Conservation (phyloP, 2,797 vertebrate species). For the Lagorchestes hirsutus region DNA sequence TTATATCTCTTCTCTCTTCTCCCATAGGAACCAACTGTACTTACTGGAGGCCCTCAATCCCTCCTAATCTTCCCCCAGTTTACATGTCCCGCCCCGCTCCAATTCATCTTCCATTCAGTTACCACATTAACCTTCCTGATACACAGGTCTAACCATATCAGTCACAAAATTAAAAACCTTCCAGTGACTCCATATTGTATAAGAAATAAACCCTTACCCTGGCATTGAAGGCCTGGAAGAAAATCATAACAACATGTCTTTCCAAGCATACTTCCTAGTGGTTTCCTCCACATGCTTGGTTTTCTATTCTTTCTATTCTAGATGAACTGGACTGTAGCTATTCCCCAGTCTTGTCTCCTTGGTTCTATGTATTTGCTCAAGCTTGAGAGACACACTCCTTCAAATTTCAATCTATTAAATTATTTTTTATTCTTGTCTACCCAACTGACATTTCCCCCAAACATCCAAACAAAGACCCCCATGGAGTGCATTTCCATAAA, state of each 20-base stretch:
- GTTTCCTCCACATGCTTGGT: not conserved
- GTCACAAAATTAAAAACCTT: not conserved
- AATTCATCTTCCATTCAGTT: not conserved
- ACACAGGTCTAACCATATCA: not conserved
- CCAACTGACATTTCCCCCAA: not conserved
- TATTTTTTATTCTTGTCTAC: not conserved
- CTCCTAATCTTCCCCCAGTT: not conserved
- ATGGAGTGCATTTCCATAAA: not conserved
- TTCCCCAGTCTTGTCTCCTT: not conserved
- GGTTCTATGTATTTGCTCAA: not conserved
- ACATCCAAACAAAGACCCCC: not conserved
- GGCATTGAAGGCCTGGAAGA: not conserved
- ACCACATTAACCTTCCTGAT: not conserved
- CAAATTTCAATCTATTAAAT: not conserved
- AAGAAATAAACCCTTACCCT: not conserved
- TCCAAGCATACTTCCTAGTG: not conserved
- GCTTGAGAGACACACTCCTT: not conserved
- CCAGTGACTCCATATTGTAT: not conserved
- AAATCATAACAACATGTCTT: not conserved
- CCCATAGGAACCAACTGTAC: not conserved
- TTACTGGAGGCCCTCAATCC: not conserved
- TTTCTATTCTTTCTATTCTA: not conserved
- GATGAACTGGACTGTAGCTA: not conserved
- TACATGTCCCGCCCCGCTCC: not conserved
- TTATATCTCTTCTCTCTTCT: not conserved